Base-by-base conservation (phyloP, 2,797 vertebrate species). In the Amblyraja radiata region DNA sequence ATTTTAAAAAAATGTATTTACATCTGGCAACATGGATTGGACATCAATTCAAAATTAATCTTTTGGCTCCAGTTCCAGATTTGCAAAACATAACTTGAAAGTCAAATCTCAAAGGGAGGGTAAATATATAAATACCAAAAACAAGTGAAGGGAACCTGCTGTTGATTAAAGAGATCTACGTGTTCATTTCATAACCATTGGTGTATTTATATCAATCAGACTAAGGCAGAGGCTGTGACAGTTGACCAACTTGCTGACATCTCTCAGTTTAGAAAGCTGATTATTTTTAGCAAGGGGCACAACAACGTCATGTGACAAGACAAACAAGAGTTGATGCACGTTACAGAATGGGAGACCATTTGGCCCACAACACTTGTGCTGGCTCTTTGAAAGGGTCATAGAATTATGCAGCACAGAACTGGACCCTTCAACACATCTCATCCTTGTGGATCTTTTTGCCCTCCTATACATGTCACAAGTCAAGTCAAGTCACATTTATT, bases 271-370 rank as follows among this genome's bases (percentile, higher is more conserved):
- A 58, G 71, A 76, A 54, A 73, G 10, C 25, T 16, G 36, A 76
- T 92, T 92, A 92, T 92, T 76, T 92, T 92, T 92, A 92, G 90
- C 71, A 46, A 54, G 71, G 61, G 32, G 46, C 71, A 76, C 71
- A 92, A 92, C 90, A 92, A 71, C 46, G 46, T 92, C 90, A 92
- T 92, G 71, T 92, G 90, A 92, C 39, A 74, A 68, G 23, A n/a
- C 71, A 32, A 63, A 36, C 28, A 90, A n/a, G 1, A 65, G 90
- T 6, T 92, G 71, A 76, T 76, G 11, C 14, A 23, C 39, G 76
- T 63, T 32, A 10, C 2, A 68, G 63, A 28, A 28, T 54, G 46
- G 78, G 14, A 61, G n/a, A 63, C 84, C n/a, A 86, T 18, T 86
- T 28, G 14, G 58, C 16, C 63, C 28, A 21, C 68, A 28, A 7